Base-by-base conservation (phyloP, 1,140 invertebrate species). In the Popillia japonica region DNA sequence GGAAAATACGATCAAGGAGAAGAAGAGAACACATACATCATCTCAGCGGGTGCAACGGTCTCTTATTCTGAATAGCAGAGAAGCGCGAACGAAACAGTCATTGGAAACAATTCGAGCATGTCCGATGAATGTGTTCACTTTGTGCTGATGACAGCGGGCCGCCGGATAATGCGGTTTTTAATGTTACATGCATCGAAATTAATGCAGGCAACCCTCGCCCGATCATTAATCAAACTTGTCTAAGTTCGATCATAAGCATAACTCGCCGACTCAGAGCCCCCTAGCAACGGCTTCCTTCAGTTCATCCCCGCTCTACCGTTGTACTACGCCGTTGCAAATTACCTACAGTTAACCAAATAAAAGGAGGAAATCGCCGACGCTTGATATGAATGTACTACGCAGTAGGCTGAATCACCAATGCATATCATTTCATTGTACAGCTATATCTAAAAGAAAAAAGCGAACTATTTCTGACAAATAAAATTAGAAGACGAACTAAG, bases 181-280 rank as follows among this genome's bases (percentile, higher is more conserved):
- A 75, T 75, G 78, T 78, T 61, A 78, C 78, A 75, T 75, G 74
- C 72, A 78, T 78, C 78, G 40, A 73, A 78, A 78, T 78, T 78
- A 78, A 78, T 78, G 78, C 73, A 44, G 48, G 78, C 44, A 17
- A 68, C 42, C 78, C 48, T 7, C 20, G 61, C 6, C 6, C n/a
- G 72, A 14, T 74, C 72, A 78, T 78, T 78, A 78, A 78, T 78
- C 78, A 78, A 78, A 78, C 72, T 61, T 78, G 78, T 75, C 78
- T 55, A 23, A 78, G 72, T 74, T 42, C 72, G 34, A 74, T 74
- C 72, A 74, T 74, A 74, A 74, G 72, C 72, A 20, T 74, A 74
- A 41, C 11, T 74, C 27, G 34, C 27, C 27, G 17, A 17, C 61
- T 2, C 61, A 10, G 61, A 68, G 27, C 59, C n/a, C 17, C 59